Conservation (phyloP, 1,140 invertebrate genomes). For the Choristoneura fumiferana region DNA sequence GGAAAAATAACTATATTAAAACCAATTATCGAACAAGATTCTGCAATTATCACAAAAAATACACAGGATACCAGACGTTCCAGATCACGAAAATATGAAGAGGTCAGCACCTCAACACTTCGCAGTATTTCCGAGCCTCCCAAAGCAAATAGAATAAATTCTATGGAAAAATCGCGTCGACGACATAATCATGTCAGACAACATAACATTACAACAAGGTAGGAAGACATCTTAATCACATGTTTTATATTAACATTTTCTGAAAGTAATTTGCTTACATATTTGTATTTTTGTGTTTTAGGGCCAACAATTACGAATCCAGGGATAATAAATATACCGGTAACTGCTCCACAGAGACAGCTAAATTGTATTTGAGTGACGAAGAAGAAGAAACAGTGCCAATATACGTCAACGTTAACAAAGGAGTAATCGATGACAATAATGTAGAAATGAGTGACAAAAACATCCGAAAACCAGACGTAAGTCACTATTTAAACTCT, state of each 20-base stretch:
- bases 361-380: slow-evolving; percentile 4
- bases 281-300: background rate
- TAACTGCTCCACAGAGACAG: background rate
- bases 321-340: background rate
- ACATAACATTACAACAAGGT: background rate
- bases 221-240: background rate
- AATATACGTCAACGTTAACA: slow-evolving; percentile 8
- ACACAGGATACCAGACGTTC: slow-evolving; percentile 31
- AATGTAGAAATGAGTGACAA: background rate
- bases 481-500: background rate
- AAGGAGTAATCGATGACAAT: background rate
- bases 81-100: slow-evolving; percentile 35
- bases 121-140: slow-evolving; percentile 53
- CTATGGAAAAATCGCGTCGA: slow-evolving; percentile 3
- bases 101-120: slow-evolving; percentile 22
- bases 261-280: background rate
- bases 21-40: slow-evolving; percentile 51
- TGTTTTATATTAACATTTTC: background rate
- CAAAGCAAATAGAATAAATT: slow-evolving; percentile 26
- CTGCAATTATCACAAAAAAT: slow-evolving; percentile 23
- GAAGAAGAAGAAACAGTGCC: background rate
- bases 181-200: background rate
- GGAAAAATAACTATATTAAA: slow-evolving; percentile 39
- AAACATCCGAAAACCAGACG: slow-evolving; percentile 2
- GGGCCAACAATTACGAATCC: background rate